Conservation (phyloP, 2,888 invertebrate genomes). For the Pheosia tremula region DNA sequence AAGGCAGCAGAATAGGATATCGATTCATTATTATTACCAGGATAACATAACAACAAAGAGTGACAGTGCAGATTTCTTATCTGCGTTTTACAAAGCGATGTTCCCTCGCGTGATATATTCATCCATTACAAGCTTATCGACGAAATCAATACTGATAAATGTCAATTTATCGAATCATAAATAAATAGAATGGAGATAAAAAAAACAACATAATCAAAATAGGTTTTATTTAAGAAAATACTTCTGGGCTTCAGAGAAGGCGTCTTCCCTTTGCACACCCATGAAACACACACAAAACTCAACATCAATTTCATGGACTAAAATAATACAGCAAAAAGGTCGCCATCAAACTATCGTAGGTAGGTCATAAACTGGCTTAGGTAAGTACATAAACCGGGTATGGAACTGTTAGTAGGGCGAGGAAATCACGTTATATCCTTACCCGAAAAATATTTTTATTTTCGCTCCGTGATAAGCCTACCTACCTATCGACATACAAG, state of each 20-base stretch:
- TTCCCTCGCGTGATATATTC: constrained; percentile 7
- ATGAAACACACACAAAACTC: too few species aligned
- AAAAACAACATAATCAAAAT: too few species aligned
- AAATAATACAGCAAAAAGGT: too few species aligned
- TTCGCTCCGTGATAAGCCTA: background rate
- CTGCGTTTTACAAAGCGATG: constrained; percentile 8
- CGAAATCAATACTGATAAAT: constrained; percentile 7
- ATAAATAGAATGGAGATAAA: too few species aligned
- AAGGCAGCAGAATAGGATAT: background rate
- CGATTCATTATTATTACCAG: background rate
- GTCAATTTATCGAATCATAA: background rate
- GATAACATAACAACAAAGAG: background rate
- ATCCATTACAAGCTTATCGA: constrained; percentile 6
- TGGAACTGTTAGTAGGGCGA: background rate
- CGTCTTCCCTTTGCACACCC: too few species aligned
- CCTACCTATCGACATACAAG: too few species aligned
- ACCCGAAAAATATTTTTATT: background rate
- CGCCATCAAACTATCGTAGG: background rate
- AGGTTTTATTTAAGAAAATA: too few species aligned
- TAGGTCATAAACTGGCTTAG: background rate
- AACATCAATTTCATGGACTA: too few species aligned
- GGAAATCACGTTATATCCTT: background rate
- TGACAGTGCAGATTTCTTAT: background rate
- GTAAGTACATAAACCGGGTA: too few species aligned
- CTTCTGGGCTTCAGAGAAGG: too few species aligned